Base-by-base conservation (phyloP, 1,140 invertebrate species). In the Rhynchophorus ferrugineus region DNA sequence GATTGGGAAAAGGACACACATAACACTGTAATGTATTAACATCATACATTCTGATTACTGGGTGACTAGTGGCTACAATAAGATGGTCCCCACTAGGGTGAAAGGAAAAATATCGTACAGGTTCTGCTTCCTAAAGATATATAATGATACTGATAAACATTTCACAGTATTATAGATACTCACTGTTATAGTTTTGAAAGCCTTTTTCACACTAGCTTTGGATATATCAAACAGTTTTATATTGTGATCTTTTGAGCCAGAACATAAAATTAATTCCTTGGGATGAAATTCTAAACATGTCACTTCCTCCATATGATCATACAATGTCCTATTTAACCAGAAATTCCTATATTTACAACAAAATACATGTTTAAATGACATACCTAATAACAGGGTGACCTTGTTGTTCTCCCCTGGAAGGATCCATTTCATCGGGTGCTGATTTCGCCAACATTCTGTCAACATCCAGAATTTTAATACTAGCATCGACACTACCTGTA, bases 401-500 rank as follows among this genome's bases (percentile, higher is more conserved):
- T 64, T 95, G 89, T 58, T 90, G 79, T 69, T 91, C 83, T 8
- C 87, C 79, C 37, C 86, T 76, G 19, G 69, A 69, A 11, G 80
- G 82, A 58, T 85, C 83, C 63, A 84, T 79, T 61, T 85, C 88
- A 65, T 93, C 89, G 2, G 89, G 87, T 3, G 87, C 86, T 2
- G 87, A 89, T 65, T 97, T 98, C 0, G 93, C 92, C 59, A 99
- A 74, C 92, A 99, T 99, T 58, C 92, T 78, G 64, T 99, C 95
- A 1, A 99, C 94, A 70, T 98, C 95, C 34, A 98, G 72, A 69
- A 99, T 95, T 83, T 98, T 99, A 45, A 99, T 99, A 56, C 94
- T 98, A 3, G 95, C 91, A 75, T 99, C 96, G 1, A 91, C 91
- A 57, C 93, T 97, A 16, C 96, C 96, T 1, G 95, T 99, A 1